These are phyloP conservation scores for Gavia stellata DNA, from an alignment of 2,113 vertebrate species.

Conservation along the genomic window DNA sequence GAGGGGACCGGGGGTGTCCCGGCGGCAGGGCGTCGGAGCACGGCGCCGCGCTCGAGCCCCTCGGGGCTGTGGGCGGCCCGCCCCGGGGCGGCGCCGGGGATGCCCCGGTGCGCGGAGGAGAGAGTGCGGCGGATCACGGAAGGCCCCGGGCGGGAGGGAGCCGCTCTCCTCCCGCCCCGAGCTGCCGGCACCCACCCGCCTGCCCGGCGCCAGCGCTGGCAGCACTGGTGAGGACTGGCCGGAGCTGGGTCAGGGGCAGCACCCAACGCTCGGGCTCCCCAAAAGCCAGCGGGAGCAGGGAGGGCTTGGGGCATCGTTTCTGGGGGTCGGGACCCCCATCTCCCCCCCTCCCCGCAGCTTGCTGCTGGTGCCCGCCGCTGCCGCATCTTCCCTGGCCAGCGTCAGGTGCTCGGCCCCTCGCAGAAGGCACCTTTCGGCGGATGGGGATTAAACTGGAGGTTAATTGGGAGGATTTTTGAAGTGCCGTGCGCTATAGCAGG, in stretches of 20 bases:
- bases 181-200: neutral
- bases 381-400: neutral
- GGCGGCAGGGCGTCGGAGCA: neutral
- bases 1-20: too few relatives aligned
- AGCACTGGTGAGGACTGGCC: neutral
- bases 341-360: neutral
- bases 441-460: neutral
- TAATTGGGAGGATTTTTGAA: neutral
- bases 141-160: neutral
- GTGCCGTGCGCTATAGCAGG: neutral
- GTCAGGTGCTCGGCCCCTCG: neutral
- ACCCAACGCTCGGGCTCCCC: neutral
- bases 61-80: too few relatives aligned
- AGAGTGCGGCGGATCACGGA: neutral
- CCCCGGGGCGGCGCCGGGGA: too few relatives aligned
- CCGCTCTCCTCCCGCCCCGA: neutral
- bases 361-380: rapidly evolving
- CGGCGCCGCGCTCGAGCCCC: neutral
- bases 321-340: rapidly evolving
- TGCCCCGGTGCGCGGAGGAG: neutral
- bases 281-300: neutral
- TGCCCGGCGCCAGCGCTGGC: neutral
- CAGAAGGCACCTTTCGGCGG: neutral
- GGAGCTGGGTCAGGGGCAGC: neutral
- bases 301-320: too few relatives aligned